Percentiles rank a stretch among this genome's conserved stretches.
Conservation (phyloP, 2,888 invertebrate genomes). For the Latrodectus elegans region DNA sequence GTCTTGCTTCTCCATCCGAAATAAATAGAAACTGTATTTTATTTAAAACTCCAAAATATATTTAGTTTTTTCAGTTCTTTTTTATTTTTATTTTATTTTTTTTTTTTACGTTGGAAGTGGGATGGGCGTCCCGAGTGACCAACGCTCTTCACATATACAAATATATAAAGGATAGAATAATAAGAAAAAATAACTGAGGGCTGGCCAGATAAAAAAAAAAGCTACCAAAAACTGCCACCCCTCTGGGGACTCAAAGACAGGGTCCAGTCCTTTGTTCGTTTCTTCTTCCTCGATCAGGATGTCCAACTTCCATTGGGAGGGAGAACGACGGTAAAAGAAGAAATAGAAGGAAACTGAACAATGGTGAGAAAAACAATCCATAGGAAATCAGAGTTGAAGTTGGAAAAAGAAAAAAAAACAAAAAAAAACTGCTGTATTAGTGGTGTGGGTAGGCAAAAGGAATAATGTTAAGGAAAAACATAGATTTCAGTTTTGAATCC, state of each 20-base stretch:
- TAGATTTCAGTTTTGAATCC: no score
- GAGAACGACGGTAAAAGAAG: slow-evolving; percentile 24
- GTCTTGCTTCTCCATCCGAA: no score
- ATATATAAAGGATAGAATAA: slow-evolving; percentile 36
- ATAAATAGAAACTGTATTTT: no score
- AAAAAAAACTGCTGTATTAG: slow-evolving; percentile 27
- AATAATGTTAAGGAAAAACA: neutral
- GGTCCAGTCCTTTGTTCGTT: slow-evolving; percentile 39
- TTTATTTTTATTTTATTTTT: slow-evolving; percentile 8
- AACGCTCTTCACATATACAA: slow-evolving; percentile 8
- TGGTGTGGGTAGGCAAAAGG: slow-evolving; percentile 14
- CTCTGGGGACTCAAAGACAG: slow-evolving; percentile 46
- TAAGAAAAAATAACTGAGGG: slow-evolving; percentile 42
- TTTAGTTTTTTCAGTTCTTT: no score
- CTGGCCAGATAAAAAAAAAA: slow-evolving; percentile 21
- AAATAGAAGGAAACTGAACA: slow-evolving; percentile 39
- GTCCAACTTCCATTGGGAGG: slow-evolving; percentile 39
- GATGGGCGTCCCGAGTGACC: slow-evolving; percentile 21
- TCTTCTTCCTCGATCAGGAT: slow-evolving; percentile 47
- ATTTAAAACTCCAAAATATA: no score
- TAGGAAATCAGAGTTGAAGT: slow-evolving; percentile 56
- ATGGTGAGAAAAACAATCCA: slow-evolving; percentile 50
- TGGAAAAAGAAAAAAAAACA: no score
- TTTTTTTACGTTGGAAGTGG: slow-evolving; percentile 46
- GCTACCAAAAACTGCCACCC: slow-evolving; percentile 22